These are phyloP conservation scores for Bos javanicus DNA, from an alignment of 2,113 vertebrate genomes.

Conservation along the genomic window DNA sequence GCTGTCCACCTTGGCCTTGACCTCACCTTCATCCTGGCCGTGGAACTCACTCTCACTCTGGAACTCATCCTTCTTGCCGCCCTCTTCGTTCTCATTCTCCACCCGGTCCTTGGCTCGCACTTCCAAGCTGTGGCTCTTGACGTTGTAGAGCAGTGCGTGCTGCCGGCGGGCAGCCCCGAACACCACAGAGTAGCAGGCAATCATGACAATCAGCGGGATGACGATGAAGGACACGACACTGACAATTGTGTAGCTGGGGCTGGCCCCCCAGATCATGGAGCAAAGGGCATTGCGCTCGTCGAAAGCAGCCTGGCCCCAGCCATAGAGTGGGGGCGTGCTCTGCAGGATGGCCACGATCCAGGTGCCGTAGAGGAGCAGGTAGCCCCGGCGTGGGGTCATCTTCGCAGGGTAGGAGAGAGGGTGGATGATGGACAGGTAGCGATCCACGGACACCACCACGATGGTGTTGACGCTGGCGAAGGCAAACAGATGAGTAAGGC, in stretches of 20 bases:
- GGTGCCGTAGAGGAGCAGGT: conserved; percentile 87
- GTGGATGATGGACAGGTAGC: conserved; percentile 92
- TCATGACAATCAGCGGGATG: conserved; percentile 87
- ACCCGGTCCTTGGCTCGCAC: conserved; percentile 65
- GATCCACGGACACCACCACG: conserved; percentile 90
- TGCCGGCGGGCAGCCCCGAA: conserved; percentile 89
- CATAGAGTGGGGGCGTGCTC: conserved; percentile 90
- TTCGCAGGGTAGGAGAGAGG: conserved; percentile 90
- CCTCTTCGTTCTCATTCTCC: conserved; percentile 32
- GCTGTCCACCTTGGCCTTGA: conserved; percentile 21
- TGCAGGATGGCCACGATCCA: conserved; percentile 89
- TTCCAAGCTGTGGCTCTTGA: conserved; percentile 76
- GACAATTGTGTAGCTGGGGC: conserved; percentile 85
- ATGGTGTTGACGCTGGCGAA: conserved; percentile 92
- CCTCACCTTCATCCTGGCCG: neutral
- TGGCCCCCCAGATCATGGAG: conserved; percentile 89
- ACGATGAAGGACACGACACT: conserved; percentile 87
- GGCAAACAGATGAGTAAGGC: conserved; percentile 91
- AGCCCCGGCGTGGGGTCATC: conserved; percentile 88
- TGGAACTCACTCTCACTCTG: conserved; percentile 1
- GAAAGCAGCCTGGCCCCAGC: conserved; percentile 89
- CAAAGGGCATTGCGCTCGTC: conserved; percentile 85
- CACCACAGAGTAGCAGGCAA: conserved; percentile 91
- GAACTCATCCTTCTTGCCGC: neutral
- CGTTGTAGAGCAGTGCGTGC: conserved; percentile 88